Conservation (phyloP, 2,797 vertebrate genomes). For the Liasis olivaceus region DNA sequence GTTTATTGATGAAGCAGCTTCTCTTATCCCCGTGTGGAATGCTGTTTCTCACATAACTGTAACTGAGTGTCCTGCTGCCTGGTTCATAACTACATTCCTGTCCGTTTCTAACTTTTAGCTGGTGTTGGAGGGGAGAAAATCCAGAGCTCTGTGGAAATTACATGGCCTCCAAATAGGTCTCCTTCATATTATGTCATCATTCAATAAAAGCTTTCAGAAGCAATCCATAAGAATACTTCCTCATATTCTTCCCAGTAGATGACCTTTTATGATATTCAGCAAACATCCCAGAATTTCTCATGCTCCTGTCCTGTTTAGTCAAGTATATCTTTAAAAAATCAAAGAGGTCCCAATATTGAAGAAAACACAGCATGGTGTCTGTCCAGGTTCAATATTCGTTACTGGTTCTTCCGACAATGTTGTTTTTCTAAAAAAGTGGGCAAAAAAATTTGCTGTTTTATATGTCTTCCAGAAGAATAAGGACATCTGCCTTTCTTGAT, state of each 20-base stretch:
- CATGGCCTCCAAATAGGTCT: not conserved
- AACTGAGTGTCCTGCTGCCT: not conserved
- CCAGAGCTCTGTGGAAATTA: not conserved
- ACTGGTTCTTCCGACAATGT: conserved; percentile 34
- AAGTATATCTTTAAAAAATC: not conserved
- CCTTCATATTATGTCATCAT: not conserved
- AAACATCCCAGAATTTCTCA: not conserved
- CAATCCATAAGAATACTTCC: not conserved
- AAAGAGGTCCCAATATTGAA: not conserved
- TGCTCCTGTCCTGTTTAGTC: not conserved
- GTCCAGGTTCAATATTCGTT: conserved; percentile 21
- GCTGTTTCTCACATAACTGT: not conserved
- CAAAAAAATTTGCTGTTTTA: conserved; percentile 4
- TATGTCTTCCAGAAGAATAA: not conserved
- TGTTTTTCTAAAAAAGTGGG: not conserved
- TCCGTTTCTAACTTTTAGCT: not conserved
- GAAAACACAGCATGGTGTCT: not conserved
- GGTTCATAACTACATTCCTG: not conserved
- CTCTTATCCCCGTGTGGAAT: not conserved
- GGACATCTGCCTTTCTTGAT: not conserved
- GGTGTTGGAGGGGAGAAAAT: not conserved
- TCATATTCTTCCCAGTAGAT: not conserved
- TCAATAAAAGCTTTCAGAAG: not conserved
- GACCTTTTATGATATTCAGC: not conserved
- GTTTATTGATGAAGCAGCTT: not conserved